Base-by-base conservation (phyloP, 2,888 invertebrate genomes). In the Chrysolina americana region DNA sequence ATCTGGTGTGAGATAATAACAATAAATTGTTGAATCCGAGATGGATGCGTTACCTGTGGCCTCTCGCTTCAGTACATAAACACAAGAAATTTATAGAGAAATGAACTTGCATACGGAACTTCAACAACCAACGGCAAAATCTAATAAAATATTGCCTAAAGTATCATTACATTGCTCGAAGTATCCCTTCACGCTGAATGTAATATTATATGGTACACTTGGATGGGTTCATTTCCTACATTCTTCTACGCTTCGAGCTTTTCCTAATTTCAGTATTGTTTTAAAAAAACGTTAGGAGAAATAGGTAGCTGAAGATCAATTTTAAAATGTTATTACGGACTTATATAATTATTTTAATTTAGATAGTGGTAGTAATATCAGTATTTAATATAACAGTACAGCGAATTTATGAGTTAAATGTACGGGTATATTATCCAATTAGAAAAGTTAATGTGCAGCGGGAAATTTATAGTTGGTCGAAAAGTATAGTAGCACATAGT, bases 161-260 rank as follows among this genome's bases (percentile, higher is more conserved):
- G 53, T 66, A 66, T 66, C 47, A 66, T 48, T 68, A 53, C 68
- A 68, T 68, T 53, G 11, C 8, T 36, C 28, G 8, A 15, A 59
- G 59, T 63, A 70, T 69, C 64, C 50, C 70, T 64, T 70, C 41
- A 23, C 28, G 56, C 41, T 41, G 44, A 68, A 68, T 50, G 48
- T 73, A 68, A 70, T 69, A 73, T 76, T 74, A 68, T 70, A 74
- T 48, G 62, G 53, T 65, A 77, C 74, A 77, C 68, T 77, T 70
- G 65, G 76, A 70, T 77, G 68, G 65, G 71, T 70, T 73, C 63
- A 70, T 68, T 76, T 76, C 74, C 73, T 77, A 73, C 53, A 76
- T 74, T 76, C 64, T 66, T 74, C 70, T 75, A 75, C 74, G 74
- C 50, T 73, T 41, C 13, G 19, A 50, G 66, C 47, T 17, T 56